Percentiles rank a stretch among this genome's conserved stretches.
Evolutionary conservation across 1,140 invertebrate species (phyloP).

Genomic region (Drosophila rhopaloa): DNA sequence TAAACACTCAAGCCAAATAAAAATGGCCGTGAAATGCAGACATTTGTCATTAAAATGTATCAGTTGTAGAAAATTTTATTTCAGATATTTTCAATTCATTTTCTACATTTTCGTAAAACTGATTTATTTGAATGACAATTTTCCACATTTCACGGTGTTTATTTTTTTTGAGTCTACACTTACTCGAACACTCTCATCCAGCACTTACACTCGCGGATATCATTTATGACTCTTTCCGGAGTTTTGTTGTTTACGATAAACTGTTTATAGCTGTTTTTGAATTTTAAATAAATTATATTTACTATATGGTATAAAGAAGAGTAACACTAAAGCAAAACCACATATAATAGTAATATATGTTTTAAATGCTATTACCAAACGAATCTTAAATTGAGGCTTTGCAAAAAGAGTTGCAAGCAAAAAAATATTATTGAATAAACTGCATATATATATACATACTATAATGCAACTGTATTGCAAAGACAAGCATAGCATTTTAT

Average conservation of each 20-base stretch:
- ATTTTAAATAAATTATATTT: conserved; percentile 83
- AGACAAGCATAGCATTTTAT: conserved; percentile 73
- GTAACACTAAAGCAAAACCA: conserved; percentile 37
- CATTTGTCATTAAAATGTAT: too few relatives aligned
- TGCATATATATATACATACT: conserved; percentile 52
- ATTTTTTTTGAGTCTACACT: background rate
- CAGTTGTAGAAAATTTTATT: too few relatives aligned
- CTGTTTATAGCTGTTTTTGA: conserved; percentile 82
- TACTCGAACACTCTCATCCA: conserved; percentile 9
- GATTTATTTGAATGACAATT: too few relatives aligned
- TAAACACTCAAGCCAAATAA: background rate
- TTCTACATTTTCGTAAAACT: too few relatives aligned
- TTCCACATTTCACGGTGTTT: too few relatives aligned
- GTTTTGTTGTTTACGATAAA: conserved; percentile 65
- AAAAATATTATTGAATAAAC: conserved; percentile 72
- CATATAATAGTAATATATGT: conserved; percentile 72
- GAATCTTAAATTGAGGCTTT: conserved; percentile 52
- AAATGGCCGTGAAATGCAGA: too few relatives aligned
- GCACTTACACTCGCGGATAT: conserved; percentile 52
- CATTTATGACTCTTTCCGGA: conserved; percentile 74
- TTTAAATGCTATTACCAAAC: conserved; percentile 74
- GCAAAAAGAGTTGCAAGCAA: conserved; percentile 33
- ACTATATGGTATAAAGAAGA: conserved; percentile 58
- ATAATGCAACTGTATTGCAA: conserved; percentile 69
- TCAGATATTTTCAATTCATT: too few relatives aligned